Conservation (phyloP, 2,113 vertebrate species). For the Lanius ludovicianus region DNA sequence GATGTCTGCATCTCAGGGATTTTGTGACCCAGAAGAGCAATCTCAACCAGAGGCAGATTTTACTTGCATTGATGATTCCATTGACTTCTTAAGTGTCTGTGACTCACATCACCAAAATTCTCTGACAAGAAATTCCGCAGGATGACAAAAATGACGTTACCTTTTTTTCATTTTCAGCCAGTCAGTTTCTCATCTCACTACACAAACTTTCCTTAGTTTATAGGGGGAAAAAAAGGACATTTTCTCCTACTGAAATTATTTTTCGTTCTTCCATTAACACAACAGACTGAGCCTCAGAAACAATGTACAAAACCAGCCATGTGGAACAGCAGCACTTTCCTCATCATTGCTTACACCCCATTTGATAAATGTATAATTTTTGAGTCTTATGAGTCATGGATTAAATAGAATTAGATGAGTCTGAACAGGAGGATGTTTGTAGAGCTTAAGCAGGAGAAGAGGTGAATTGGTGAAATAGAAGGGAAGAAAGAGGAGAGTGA, state of each 20-base stretch:
- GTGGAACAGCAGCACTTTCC: not conserved
- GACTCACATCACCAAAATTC: not conserved
- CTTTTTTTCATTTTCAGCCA: not conserved
- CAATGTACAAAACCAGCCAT: not conserved
- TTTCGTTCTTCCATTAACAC: not conserved
- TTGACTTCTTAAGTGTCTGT: not conserved
- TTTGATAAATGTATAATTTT: not conserved
- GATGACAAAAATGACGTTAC: not conserved
- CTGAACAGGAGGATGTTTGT: fast-evolving
- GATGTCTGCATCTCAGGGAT: not conserved
- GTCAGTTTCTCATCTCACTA: not conserved
- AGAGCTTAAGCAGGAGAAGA: not conserved
- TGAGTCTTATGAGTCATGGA: not conserved
- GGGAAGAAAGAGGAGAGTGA: not conserved
- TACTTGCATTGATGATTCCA: not conserved
- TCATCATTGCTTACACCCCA: not conserved
- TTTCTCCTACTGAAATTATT: not conserved
- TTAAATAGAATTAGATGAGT: not conserved
- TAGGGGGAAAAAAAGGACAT: fast-evolving
- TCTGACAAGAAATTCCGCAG: not conserved
- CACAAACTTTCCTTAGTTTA: not conserved
- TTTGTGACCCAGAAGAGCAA: not conserved
- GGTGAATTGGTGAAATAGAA: not conserved
- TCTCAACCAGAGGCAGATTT: not conserved
- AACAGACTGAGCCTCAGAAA: not conserved